Evolutionary conservation across 2,888 invertebrate species (phyloP).

Genomic region (Aradus depressus): DNA sequence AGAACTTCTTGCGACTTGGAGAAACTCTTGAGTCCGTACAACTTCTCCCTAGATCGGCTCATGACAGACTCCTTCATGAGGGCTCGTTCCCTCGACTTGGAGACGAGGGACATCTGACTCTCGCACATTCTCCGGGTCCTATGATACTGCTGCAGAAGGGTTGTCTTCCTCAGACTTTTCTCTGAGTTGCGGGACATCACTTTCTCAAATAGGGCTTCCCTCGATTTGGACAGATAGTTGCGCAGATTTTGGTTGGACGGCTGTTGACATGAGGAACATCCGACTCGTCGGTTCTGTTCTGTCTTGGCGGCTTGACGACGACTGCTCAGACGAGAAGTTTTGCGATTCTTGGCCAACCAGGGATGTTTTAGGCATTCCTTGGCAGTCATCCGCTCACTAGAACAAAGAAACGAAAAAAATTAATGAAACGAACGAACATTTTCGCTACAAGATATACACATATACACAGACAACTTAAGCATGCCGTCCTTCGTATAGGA

Average conservation of each 20-base stretch:
- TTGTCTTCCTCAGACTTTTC: conserved; percentile 26
- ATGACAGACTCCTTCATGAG: conserved; percentile 32
- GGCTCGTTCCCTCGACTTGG: conserved; percentile 36
- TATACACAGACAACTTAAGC: too few relatives aligned
- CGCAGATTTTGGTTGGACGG: conserved; percentile 35
- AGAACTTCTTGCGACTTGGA: conserved; percentile 43
- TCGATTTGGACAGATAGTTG: conserved; percentile 42
- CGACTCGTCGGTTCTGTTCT: conserved; percentile 25
- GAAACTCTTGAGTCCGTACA: conserved; percentile 40
- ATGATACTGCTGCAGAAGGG: conserved; percentile 33
- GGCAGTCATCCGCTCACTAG: conserved; percentile 46
- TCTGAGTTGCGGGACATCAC: conserved; percentile 26
- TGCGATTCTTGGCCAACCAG: conserved; percentile 40
- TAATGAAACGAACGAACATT: not conserved
- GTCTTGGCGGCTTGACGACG: conserved; percentile 12
- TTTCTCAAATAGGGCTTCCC: conserved; percentile 41
- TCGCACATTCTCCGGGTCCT: conserved; percentile 37
- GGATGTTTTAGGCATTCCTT: conserved; percentile 48
- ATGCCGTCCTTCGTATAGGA: too few relatives aligned
- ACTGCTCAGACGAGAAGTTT: conserved; percentile 17
- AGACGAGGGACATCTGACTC: conserved; percentile 40
- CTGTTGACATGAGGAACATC: conserved; percentile 31
- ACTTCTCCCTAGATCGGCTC: conserved; percentile 39
- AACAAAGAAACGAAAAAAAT: conserved; percentile 27
- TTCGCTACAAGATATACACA: not conserved